A percentile compares a stretch with the other conserved stretches of the same genome.
These are phyloP conservation scores for Umimayanthus kanabou DNA, from an alignment of 92 coral and sea anemone genomes.

Conservation along the genomic window DNA sequence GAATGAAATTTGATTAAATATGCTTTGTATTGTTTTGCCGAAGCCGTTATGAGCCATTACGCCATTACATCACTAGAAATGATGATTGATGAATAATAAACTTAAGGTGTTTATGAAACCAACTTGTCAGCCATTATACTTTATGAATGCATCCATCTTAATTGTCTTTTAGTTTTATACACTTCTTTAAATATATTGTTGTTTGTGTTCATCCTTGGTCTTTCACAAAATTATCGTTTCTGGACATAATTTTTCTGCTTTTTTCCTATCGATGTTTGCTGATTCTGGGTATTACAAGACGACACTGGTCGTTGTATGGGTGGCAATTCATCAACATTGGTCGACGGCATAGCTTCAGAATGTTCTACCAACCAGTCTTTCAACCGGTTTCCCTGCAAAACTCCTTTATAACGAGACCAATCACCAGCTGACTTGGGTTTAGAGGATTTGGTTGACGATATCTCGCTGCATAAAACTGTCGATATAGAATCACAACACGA, in stretches of 20 bases:
- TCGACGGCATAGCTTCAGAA: background rate
- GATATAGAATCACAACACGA: conserved; percentile 30
- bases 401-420: background rate
- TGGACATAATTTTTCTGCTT: background rate
- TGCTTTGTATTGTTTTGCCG: no score
- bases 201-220: no score
- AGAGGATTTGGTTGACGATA: conserved; percentile 23
- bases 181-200: no score
- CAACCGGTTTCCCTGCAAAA: background rate
- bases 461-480: conserved; percentile 29
- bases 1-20: no score
- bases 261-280: background rate
- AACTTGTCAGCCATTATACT: no score
- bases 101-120: no score
- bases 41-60: no score
- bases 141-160: no score
- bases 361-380: conserved; percentile 15
- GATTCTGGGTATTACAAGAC: background rate
- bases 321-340: background rate
- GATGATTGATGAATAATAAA: no score
- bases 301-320: background rate
- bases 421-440: background rate
- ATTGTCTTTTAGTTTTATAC: no score
- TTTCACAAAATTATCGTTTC: no score
- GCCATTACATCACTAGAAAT: no score